phyloP scores from a whole-genome alignment of 2,797 vertebrate species.

The Mormyrops attenuatus region DNA sequence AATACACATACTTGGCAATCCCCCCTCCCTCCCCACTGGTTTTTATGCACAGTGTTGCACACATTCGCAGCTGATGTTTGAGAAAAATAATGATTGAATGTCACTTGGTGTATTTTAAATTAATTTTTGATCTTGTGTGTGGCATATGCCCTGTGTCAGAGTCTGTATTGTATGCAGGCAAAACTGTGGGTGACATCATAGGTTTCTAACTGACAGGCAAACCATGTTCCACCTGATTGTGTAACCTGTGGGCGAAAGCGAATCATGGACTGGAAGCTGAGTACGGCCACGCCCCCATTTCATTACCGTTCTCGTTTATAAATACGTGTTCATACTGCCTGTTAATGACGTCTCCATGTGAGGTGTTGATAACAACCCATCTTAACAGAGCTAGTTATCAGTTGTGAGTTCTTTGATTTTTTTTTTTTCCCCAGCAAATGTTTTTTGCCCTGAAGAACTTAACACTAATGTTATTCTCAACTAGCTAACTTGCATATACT shows the following conservation, averaged over 20 bases:
- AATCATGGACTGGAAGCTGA: conserved; percentile 41
- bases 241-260: conserved; percentile 37
- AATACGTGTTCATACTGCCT: conserved; percentile 36
- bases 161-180: conserved; percentile 26
- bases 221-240: conserved; percentile 38
- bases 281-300: conserved; percentile 26
- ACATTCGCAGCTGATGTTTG: conserved; percentile 65
- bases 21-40: conserved; percentile 39
- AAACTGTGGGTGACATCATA: conserved; percentile 32
- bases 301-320: conserved; percentile 33
- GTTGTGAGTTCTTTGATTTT: conserved; percentile 33
- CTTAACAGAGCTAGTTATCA: conserved; percentile 39
- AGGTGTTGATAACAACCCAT: neutral
- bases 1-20: conserved; percentile 59
- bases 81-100: conserved; percentile 73
- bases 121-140: conserved; percentile 46
- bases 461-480: conserved; percentile 89
- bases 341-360: conserved; percentile 36
- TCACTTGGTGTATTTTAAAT: conserved; percentile 61
- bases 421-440: conserved; percentile 48
- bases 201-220: conserved; percentile 29
- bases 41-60: conserved; percentile 43
- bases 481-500: conserved; percentile 91
- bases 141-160: conserved; percentile 28
- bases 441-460: conserved; percentile 77